Conservation (phyloP, 2,797 vertebrate species). For the Geotrypetes seraphini region DNA sequence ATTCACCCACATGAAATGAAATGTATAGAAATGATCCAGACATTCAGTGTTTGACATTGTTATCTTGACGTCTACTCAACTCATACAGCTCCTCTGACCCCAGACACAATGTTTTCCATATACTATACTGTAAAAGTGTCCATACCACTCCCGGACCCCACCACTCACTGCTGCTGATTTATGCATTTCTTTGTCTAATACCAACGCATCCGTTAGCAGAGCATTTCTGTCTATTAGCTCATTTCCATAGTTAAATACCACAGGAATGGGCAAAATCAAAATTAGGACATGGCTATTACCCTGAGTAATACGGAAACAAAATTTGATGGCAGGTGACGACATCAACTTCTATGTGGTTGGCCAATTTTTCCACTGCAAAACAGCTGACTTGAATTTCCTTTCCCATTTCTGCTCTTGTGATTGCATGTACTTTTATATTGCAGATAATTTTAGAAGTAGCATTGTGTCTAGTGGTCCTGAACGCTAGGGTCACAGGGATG, state of each 20-base stretch:
- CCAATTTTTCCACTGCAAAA: too few relatives aligned
- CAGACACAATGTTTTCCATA: slow-evolving; percentile 17
- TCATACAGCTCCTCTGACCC: slow-evolving; percentile 43
- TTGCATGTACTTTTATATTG: too few relatives aligned
- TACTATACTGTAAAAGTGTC: too few relatives aligned
- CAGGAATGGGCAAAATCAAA: slow-evolving; percentile 13
- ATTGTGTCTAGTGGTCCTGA: too few relatives aligned
- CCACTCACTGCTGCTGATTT: slow-evolving; percentile 9
- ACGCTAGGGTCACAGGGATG: too few relatives aligned
- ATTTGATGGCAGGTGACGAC: too few relatives aligned
- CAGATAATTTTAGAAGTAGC: too few relatives aligned
- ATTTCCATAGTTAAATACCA: slow-evolving; percentile 14
- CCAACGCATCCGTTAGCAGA: slow-evolving; percentile 1
- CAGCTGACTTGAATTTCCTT: too few relatives aligned
- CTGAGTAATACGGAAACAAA: too few relatives aligned
- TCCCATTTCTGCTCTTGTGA: too few relatives aligned
- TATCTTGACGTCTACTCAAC: slow-evolving; percentile 40
- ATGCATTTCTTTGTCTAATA: slow-evolving; percentile 8
- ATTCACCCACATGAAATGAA: slow-evolving; percentile 33
- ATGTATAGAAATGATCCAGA: too few relatives aligned
- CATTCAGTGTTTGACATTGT: slow-evolving; percentile 48
- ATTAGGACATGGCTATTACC: slow-evolving; percentile 20
- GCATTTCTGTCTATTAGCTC: slow-evolving; percentile 17
- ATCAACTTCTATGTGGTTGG: too few relatives aligned
- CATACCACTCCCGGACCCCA: slow-evolving; percentile 5